Percentiles rank a stretch among this genome's conserved stretches.
These are phyloP conservation scores for Acanthurus lineatus DNA, from an alignment of 2,797 vertebrate species.

Conservation along the genomic window DNA sequence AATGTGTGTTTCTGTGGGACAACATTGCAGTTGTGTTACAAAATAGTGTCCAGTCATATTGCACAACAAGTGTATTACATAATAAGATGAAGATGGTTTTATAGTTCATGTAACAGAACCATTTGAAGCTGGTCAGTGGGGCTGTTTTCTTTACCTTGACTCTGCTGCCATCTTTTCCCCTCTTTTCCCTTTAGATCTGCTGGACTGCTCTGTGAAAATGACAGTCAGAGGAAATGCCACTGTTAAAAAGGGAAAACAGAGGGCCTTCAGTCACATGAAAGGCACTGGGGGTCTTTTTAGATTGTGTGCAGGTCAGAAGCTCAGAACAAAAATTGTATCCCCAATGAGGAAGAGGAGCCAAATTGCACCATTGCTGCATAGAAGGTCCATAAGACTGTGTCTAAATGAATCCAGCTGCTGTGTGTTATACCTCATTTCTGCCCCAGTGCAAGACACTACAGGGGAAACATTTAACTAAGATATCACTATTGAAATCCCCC, in stretches of 20 bases:
- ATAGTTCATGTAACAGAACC: slow-evolving; percentile 20
- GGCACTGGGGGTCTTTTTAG: slow-evolving; percentile 58
- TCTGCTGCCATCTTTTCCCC: slow-evolving; percentile 14
- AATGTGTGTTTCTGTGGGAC: not conserved
- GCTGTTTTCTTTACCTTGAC: slow-evolving; percentile 25
- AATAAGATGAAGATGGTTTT: slow-evolving; percentile 44
- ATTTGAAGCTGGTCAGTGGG: slow-evolving; percentile 40
- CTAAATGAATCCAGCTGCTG: slow-evolving; percentile 1
- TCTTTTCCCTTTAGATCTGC: slow-evolving; percentile 67
- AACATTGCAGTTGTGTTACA: slow-evolving; percentile 24
- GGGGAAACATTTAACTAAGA: too few species aligned
- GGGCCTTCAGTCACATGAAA: slow-evolving; percentile 74
- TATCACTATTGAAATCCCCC: too few species aligned
- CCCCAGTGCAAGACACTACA: slow-evolving; percentile 12
- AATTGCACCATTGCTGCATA: slow-evolving; percentile 12
- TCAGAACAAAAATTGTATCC: slow-evolving; percentile 34
- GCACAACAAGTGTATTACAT: slow-evolving; percentile 20
- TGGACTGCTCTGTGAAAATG: slow-evolving; percentile 67
- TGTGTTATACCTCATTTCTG: not conserved
- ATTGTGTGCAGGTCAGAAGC: slow-evolving; percentile 31
- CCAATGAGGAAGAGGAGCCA: slow-evolving; percentile 12
- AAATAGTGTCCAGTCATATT: slow-evolving; percentile 30
- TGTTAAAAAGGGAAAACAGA: slow-evolving; percentile 80
- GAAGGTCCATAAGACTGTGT: slow-evolving; percentile 9
- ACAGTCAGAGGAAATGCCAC: slow-evolving; percentile 81